phyloP scores from a whole-genome alignment of 2,888 invertebrate species.

The Macrosoma leucophasiata region DNA sequence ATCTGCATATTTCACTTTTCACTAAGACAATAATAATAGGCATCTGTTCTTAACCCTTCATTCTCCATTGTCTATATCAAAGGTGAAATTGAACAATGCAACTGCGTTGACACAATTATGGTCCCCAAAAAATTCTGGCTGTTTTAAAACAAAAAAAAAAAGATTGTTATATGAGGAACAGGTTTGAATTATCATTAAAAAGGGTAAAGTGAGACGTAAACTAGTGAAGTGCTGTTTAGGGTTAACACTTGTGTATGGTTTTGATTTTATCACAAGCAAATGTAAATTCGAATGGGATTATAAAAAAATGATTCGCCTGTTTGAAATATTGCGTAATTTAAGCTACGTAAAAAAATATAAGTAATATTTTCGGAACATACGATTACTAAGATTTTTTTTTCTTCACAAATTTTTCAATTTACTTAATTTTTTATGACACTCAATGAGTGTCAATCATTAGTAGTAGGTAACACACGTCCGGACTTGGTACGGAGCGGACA shows the following conservation, averaged over 20 bases:
- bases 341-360: no score
- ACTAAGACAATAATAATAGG: constrained; percentile 60
- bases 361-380: no score
- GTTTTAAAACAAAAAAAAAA: constrained; percentile 70
- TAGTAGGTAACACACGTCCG: no score
- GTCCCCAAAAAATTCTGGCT: constrained; percentile 37
- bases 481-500: no score
- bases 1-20: constrained; percentile 60
- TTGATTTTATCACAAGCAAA: no score
- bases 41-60: constrained; percentile 57
- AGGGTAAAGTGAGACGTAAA: constrained; percentile 68
- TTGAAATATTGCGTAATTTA: no score
- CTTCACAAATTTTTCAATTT: no score
- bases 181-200: constrained; percentile 70
- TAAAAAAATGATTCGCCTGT: no score
- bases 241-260: constrained; percentile 39
- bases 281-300: no score
- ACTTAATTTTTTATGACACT: no score
- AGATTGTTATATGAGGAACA: constrained; percentile 63
- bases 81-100: constrained; percentile 47
- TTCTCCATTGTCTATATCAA: constrained; percentile 53
- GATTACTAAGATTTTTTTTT: no score
- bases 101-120: constrained; percentile 66
- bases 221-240: constrained; percentile 55
- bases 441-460: no score